Conservation (phyloP, 2,113 vertebrate species). For the Sorex araneus region DNA sequence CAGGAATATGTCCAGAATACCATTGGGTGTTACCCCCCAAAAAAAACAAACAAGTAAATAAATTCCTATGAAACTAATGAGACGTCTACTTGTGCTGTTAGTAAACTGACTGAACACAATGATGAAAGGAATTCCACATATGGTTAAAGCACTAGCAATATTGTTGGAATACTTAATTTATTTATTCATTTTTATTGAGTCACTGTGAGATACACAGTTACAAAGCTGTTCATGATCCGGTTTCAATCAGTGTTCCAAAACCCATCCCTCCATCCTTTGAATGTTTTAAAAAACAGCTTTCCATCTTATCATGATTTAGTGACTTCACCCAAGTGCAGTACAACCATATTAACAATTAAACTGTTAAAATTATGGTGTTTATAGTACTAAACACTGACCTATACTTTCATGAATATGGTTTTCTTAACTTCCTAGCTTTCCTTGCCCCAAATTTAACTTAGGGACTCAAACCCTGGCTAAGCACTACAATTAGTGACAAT, state of each 20-base stretch:
- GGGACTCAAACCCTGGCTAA: neutral
- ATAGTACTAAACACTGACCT: neutral
- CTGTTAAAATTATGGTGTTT: slow-evolving; percentile 5
- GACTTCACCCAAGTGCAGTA: neutral
- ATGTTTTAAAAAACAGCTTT: slow-evolving; percentile 6
- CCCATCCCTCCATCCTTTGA: neutral
- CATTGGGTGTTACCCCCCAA: too few relatives aligned
- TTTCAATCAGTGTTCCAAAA: too few relatives aligned
- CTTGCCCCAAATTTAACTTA: neutral
- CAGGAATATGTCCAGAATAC: too few relatives aligned
- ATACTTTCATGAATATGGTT: neutral
- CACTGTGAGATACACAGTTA: too few relatives aligned
- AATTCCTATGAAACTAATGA: slow-evolving; percentile 65
- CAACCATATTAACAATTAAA: slow-evolving; percentile 22
- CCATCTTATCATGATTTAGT: neutral
- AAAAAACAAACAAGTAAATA: slow-evolving; percentile 17
- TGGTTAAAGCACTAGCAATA: slow-evolving; percentile 22
- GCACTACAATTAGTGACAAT: neutral
- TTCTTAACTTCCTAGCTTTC: neutral
- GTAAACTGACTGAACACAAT: slow-evolving; percentile 2
- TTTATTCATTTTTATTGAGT: too few relatives aligned
- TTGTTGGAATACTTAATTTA: neutral
- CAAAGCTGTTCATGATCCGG: too few relatives aligned
- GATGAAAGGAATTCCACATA: neutral
- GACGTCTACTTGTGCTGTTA: slow-evolving; percentile 37